Conservation (phyloP, 2,797 vertebrate species). For the Sebastes iracundus region DNA sequence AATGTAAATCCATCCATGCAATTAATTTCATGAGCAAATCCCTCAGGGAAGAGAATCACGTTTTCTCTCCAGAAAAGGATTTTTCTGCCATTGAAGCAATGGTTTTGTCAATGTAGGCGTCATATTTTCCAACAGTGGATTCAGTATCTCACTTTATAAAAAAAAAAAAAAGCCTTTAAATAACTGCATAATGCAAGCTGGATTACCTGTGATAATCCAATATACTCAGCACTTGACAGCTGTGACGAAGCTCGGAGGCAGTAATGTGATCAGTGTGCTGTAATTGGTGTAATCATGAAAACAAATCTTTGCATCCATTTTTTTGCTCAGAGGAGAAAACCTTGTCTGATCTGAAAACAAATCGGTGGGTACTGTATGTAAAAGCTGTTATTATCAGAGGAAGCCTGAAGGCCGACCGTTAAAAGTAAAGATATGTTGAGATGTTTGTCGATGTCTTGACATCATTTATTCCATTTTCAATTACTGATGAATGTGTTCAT, state of each 20-base stretch:
- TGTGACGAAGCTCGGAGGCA: conserved; percentile 19
- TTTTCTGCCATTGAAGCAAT: conserved; percentile 1
- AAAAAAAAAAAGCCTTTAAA: conserved; percentile 45
- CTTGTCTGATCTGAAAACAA: not conserved
- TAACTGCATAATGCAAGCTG: conserved; percentile 26
- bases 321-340: not conserved
- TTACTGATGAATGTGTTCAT: not conserved
- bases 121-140: conserved; percentile 13
- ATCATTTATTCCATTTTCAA: not conserved
- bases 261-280: conserved; percentile 29
- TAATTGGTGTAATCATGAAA: conserved; percentile 28
- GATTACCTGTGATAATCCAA: conserved; percentile 57
- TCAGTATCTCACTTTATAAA: conserved; percentile 1
- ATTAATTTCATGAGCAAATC: conserved; percentile 26
- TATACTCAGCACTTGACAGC: conserved; percentile 17
- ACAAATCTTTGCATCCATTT: conserved; percentile 24
- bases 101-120: conserved; percentile 2
- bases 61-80: conserved; percentile 12
- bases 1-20: conserved; percentile 7
- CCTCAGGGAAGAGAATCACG: not conserved
- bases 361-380: not conserved
- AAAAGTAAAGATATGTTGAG: not conserved
- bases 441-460: not conserved
- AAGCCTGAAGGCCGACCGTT: not conserved
- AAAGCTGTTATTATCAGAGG: not conserved